Conservation (phyloP, 2,888 invertebrate species). For the Mesodorylaimus sp. region DNA sequence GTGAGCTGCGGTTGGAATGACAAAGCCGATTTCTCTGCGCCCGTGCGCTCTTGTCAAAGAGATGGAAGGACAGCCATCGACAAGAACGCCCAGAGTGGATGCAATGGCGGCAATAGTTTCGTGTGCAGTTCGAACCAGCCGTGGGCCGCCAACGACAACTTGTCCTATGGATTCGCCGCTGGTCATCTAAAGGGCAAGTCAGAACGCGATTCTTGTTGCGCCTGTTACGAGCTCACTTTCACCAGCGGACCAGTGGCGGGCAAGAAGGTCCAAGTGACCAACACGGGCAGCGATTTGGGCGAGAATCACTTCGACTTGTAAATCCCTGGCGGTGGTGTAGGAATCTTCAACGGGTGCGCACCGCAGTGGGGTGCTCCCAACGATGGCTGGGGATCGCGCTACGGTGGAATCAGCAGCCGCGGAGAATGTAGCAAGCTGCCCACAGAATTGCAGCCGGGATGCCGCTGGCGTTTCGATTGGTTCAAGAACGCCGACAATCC, state of each 20-base stretch:
- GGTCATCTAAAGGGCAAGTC: constrained; percentile 7
- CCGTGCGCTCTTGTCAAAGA: constrained; percentile 10
- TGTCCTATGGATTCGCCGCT: constrained; percentile 14
- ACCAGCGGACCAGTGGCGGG: no score
- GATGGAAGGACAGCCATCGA: constrained; percentile 8
- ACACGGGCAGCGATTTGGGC: constrained; percentile 12
- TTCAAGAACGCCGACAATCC: constrained; percentile 14
- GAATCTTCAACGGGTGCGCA: constrained; percentile 12
- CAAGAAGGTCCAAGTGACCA: constrained; percentile 13
- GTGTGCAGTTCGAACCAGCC: constrained; percentile 11
- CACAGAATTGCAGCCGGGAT: constrained; percentile 6
- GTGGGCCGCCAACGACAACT: constrained; percentile 11
- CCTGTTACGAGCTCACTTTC: constrained; percentile 3
- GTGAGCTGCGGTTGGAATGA: constrained; percentile 12
- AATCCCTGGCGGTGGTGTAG: constrained; percentile 13
- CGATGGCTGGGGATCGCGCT: neutral
- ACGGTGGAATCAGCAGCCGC: neutral
- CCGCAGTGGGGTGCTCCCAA: no score
- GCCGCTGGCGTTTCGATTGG: constrained; percentile 13
- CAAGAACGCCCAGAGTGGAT: constrained; percentile 10
- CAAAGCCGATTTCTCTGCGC: constrained; percentile 3
- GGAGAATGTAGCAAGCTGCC: constrained; percentile 8
- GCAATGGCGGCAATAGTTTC: constrained; percentile 9
- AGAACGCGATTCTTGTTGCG: neutral
- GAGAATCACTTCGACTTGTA: constrained; percentile 13